phyloP scores from a whole-genome alignment of 2,797 vertebrate species.

The Chelon auratus region DNA sequence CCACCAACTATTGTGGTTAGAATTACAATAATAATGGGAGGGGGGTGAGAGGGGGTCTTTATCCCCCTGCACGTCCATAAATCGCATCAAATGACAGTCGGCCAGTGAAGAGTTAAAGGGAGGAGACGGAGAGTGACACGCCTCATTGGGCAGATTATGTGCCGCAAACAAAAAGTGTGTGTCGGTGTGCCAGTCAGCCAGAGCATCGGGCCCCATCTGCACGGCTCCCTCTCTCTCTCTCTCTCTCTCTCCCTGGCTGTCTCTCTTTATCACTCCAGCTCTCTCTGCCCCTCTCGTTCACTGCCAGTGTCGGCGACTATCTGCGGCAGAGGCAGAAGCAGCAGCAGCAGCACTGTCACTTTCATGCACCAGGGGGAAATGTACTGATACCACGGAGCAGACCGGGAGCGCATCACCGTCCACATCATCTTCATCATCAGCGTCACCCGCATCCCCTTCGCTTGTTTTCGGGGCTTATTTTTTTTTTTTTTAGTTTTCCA shows the following conservation, averaged over 20 bases:
- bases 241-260: constrained; percentile 33
- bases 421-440: too few species aligned
- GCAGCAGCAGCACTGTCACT: constrained; percentile 67
- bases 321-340: constrained; percentile 50
- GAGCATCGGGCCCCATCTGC: constrained; percentile 92
- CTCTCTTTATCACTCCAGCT: constrained; percentile 33
- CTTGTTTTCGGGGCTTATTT: constrained; percentile 35
- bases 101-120: constrained; percentile 95
- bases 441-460: constrained; percentile 24
- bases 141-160: constrained; percentile 99
- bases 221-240: constrained; percentile 72
- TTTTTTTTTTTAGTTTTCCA: not conserved
- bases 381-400: constrained; percentile 79
- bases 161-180: constrained; percentile 99
- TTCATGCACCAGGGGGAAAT: constrained; percentile 80
- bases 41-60: constrained; percentile 24
- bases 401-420: constrained; percentile 52
- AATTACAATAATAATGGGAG: constrained; percentile 70
- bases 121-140: constrained; percentile 95
- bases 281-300: constrained; percentile 43
- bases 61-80: constrained; percentile 55
- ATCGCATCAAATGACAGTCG: constrained; percentile 75
- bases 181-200: constrained; percentile 94
- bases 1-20: constrained; percentile 66
- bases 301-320: constrained; percentile 44